A percentile compares a stretch with the other conserved stretches of the same genome.
Conservation (phyloP, 2,113 vertebrate genomes). For the Phrynosoma blainvillii region DNA sequence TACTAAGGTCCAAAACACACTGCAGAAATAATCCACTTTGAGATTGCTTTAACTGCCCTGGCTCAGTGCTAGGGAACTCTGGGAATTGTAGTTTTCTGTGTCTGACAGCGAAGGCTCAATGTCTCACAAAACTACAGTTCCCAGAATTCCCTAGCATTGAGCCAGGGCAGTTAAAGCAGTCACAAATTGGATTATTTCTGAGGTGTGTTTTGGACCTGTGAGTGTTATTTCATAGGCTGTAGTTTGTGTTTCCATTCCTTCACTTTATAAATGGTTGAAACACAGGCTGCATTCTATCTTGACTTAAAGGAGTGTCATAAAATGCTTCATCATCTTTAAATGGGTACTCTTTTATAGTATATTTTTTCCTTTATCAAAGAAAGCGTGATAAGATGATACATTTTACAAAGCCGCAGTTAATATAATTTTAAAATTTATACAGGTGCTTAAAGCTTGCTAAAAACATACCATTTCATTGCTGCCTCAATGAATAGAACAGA, state of each 20-base stretch:
- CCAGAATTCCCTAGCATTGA: no score
- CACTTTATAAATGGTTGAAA: constrained; percentile 47
- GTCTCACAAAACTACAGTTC: no score
- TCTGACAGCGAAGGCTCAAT: no score
- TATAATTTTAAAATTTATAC: not conserved
- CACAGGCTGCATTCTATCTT: constrained; percentile 27
- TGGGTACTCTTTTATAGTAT: constrained; percentile 11
- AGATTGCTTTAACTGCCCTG: no score
- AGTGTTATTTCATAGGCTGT: constrained; percentile 22
- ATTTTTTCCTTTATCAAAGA: constrained; percentile 41
- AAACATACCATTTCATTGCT: not conserved
- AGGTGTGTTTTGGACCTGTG: no score
- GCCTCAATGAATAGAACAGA: no score
- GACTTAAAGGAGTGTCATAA: constrained; percentile 40
- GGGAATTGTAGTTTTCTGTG: no score
- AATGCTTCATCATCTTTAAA: constrained; percentile 44
- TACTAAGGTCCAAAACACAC: no score
- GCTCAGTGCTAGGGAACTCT: no score
- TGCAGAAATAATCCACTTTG: no score
- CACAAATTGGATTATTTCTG: no score
- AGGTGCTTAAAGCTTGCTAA: not conserved
- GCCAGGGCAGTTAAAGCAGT: no score
- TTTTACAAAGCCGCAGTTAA: not conserved
- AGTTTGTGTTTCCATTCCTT: constrained; percentile 54
- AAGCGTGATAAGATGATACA: constrained; percentile 22